Evolutionary conservation across 2,113 vertebrate genomes (phyloP), one percentile per base, ranked within the genome.

Genomic region (Geococcyx californianus): DNA sequence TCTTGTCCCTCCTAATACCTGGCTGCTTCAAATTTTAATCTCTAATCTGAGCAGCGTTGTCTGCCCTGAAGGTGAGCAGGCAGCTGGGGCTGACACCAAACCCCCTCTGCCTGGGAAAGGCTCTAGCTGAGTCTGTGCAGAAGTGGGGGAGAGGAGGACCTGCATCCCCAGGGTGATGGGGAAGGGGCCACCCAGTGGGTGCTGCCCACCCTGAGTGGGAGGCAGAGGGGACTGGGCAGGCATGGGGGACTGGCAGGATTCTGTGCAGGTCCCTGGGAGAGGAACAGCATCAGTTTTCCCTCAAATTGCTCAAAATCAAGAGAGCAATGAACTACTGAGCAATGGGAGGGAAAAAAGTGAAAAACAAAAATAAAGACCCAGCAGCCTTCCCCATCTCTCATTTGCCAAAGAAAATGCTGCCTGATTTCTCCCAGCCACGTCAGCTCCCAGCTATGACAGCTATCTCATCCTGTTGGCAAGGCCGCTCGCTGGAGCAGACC

Each of bases 391-490:
- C 60, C 44, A 14, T 24, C 24, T 36, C 60, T 94, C 18, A 1
- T 40, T 34, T 80, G 58, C 66, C 83, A 86, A 86, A 81, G 54
- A 87, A 47, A 36, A 45, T 19, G 34, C 62, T 67, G 91, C 76
- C 42, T 76, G 88, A 16, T 47, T 89, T 34, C 38, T 92, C 45
- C 3, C 17, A 0, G 70, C 87, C 87, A 92, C 93, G 64, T 96
- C 95, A 96, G 70, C 93, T 87, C 78, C 14, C 74, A 92, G 60
- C 87, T 96, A 81, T 97, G 95, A 78, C 73, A 84, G 33, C 29
- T 47, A 94, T 95, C 80, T 92, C 95, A 14, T 79, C 26, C 84
- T 55, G 23, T 77, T 96, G 96, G 78, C 96, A 92, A 62, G 28
- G 87, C 77, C 2, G 4, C 34, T 83, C 72, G 56, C 55, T 4